Percentiles rank a stretch among this genome's conserved stretches.
Evolutionary conservation across 1,140 invertebrate species (phyloP).

Genomic region (Drosophila lacteicornis): DNA sequence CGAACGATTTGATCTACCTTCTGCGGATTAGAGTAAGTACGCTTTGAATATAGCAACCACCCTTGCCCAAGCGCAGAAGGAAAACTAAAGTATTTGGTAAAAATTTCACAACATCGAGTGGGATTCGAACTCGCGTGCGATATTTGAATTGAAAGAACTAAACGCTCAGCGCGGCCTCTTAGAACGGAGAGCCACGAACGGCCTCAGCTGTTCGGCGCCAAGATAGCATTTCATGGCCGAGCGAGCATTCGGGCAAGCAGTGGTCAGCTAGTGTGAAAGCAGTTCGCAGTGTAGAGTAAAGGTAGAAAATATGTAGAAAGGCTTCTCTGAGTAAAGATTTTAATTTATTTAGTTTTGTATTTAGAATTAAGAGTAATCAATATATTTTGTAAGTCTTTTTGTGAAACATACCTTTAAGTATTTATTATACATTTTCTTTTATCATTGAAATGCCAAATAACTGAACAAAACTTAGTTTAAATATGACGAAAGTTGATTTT

Average conservation of each 20-base stretch:
- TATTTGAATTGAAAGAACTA: neutral
- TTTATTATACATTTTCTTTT: neutral
- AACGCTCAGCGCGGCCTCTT: neutral
- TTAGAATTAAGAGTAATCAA: neutral
- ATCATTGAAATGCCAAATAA: neutral
- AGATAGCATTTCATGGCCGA: neutral
- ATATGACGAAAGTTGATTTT: too few relatives aligned
- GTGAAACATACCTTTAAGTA: neutral
- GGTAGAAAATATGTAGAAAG: conserved; percentile 4
- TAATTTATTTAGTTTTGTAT: neutral
- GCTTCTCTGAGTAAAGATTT: neutral
- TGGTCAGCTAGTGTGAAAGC: conserved; percentile 15
- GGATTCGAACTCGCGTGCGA: conserved; percentile 35
- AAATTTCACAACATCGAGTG: neutral
- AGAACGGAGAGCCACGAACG: conserved; percentile 12
- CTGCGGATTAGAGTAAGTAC: conserved; percentile 77
- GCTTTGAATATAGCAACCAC: conserved; percentile 58
- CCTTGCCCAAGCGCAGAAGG: conserved; percentile 80
- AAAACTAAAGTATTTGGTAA: conserved; percentile 6
- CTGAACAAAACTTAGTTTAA: too few relatives aligned
- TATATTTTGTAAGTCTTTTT: neutral
- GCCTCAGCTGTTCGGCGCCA: neutral
- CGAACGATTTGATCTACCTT: conserved; percentile 83
- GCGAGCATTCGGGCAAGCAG: conserved; percentile 36
- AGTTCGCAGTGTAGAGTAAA: conserved; percentile 2